Evolutionary conservation across 2,113 vertebrate species (phyloP).

Genomic region (Urocynchramus pylzowi): DNA sequence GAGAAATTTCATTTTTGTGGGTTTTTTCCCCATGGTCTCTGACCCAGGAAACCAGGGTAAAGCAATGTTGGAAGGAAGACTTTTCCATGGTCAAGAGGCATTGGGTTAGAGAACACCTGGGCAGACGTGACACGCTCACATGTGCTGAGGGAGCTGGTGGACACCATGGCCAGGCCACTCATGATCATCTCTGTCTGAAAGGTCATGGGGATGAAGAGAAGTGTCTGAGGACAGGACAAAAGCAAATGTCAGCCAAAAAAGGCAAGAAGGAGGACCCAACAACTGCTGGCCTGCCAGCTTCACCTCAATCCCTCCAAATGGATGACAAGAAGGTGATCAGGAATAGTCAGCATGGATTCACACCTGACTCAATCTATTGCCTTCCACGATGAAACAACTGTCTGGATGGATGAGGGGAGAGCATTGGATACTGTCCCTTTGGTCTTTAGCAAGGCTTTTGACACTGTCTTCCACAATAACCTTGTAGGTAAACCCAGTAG

Average conservation of each 20-base stretch:
- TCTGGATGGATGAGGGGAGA: neutral
- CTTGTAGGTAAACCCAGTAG: neutral
- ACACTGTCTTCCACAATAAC: neutral
- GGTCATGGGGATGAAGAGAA: neutral
- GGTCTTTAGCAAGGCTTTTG: neutral
- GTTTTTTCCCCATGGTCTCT: neutral
- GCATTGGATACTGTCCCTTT: neutral
- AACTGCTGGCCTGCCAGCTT: neutral
- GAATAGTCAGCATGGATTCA: neutral
- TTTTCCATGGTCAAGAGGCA: neutral
- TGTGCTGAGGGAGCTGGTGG: neutral
- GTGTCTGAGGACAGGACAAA: neutral
- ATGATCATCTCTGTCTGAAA: neutral
- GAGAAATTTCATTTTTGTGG: neutral
- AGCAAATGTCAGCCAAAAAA: neutral
- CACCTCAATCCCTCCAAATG: neutral
- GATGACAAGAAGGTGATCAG: no score
- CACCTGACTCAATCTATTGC: neutral
- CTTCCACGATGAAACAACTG: neutral
- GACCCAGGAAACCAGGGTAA: rapidly evolving
- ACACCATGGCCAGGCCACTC: neutral
- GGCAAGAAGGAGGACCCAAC: neutral
- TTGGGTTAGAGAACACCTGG: neutral
- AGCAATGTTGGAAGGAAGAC: neutral
- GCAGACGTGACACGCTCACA: rapidly evolving